Conservation (phyloP, 1,140 invertebrate genomes). For the Druon quercuslanigerum region DNA sequence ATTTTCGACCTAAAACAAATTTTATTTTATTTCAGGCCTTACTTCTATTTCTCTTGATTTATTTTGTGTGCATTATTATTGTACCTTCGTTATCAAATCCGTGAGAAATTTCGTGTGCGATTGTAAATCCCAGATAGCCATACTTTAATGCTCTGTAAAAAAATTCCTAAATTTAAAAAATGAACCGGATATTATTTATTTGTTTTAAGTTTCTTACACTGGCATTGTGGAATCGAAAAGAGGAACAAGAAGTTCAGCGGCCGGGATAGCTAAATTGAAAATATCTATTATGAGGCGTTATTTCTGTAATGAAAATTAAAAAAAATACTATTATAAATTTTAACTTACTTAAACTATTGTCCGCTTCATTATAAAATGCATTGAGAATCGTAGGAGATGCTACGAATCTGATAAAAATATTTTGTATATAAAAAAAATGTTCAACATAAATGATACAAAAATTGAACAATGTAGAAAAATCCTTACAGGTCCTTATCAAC, state of each 20-base stretch:
- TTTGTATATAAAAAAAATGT: background rate
- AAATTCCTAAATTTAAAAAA: background rate
- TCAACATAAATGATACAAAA: background rate
- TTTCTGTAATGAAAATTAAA: background rate
- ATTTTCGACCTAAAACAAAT: constrained; percentile 38
- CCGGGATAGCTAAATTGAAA: background rate
- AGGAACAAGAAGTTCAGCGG: constrained; percentile 14
- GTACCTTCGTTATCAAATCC: constrained; percentile 9
- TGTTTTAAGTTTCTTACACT: background rate
- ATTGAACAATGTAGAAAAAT: background rate
- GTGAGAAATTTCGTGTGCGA: constrained; percentile 5
- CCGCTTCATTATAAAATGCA: background rate
- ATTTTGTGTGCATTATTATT: background rate
- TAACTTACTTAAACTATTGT: background rate
- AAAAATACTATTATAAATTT: background rate
- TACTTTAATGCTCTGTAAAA: constrained; percentile 17
- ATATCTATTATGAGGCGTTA: too few species aligned
- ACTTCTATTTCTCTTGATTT: background rate
- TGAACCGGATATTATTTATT: background rate
- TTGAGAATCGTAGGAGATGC: background rate
- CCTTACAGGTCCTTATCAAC: background rate
- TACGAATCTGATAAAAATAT: background rate
- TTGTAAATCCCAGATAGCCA: constrained; percentile 9
- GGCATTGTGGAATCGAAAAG: background rate
- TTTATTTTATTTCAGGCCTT: background rate